phyloP scores from a whole-genome alignment of 1,140 invertebrate species.

The Chlorops oryzae region DNA sequence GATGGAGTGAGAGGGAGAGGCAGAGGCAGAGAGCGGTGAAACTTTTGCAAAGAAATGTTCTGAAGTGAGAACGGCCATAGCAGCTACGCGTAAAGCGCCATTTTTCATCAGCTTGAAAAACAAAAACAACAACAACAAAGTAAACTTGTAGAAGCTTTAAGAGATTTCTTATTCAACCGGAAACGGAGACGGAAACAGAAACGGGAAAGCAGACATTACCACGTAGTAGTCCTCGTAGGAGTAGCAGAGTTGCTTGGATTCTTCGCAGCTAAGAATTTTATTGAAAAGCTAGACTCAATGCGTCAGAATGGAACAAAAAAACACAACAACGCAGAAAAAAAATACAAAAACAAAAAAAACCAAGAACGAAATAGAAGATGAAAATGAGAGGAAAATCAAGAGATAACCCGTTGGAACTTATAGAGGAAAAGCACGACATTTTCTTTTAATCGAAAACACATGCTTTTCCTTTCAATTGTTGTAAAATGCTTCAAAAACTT shows the following conservation, averaged over 20 bases:
- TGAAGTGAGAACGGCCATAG: slow-evolving; percentile 1
- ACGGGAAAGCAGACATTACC: slow-evolving; percentile 5
- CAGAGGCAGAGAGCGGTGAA: slow-evolving; percentile 13
- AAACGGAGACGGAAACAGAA: slow-evolving; percentile 9
- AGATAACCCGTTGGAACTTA: too few species aligned
- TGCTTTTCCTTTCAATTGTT: background rate
- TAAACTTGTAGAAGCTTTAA: background rate
- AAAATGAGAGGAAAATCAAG: too few species aligned
- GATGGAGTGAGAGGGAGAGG: slow-evolving; percentile 9
- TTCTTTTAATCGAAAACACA: background rate
- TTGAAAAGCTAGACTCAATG: slow-evolving; percentile 1
- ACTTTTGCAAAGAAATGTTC: slow-evolving; percentile 2
- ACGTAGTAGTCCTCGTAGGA: slow-evolving; percentile 22
- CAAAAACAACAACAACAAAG: slow-evolving; percentile 6
- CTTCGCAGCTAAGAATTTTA: background rate
- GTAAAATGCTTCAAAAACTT: background rate
- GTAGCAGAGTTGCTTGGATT: background rate
- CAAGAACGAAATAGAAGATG: background rate
- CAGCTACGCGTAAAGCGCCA: slow-evolving; percentile 1
- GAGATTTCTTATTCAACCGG: background rate
- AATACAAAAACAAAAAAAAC: slow-evolving; percentile 1
- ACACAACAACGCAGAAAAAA: slow-evolving; percentile 16
- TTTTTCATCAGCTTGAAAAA: background rate
- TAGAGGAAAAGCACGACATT: too few species aligned
- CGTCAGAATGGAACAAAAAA: slow-evolving; percentile 7